These are phyloP conservation scores for Diplogasteroides magnus DNA, from an alignment of 1,140 invertebrate genomes.

Conservation along the genomic window DNA sequence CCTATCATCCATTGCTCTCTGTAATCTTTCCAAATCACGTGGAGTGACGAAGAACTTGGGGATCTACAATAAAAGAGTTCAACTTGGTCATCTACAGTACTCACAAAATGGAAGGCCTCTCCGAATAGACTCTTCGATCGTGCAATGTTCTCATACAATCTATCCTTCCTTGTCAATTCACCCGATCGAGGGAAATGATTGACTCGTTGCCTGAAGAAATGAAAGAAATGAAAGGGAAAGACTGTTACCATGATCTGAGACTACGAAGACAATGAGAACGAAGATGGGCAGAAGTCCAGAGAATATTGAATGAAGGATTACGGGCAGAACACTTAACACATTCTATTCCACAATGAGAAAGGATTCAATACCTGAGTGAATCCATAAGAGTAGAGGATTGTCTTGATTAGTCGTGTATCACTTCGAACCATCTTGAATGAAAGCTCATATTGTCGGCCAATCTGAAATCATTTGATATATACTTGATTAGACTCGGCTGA, in stretches of 20 bases:
- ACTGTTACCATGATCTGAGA: not conserved
- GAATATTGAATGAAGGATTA: not conserved
- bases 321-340: not conserved
- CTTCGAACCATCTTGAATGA: not conserved
- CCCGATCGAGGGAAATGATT: slow-evolving; percentile 13
- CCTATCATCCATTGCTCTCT: slow-evolving; percentile 16
- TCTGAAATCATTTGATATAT: too few relatives aligned
- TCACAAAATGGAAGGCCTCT: slow-evolving; percentile 22
- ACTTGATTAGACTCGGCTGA: too few relatives aligned
- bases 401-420: not conserved
- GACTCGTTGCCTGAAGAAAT: not conserved
- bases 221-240: not conserved
- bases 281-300: not conserved
- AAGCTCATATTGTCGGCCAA: not conserved
- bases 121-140: slow-evolving; percentile 21
- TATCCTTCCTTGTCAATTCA: slow-evolving; percentile 59
- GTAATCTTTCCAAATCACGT: slow-evolving; percentile 28
- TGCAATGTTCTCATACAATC: slow-evolving; percentile 50
- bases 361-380: not conserved
- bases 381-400: not conserved
- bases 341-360: not conserved
- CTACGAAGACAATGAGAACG: not conserved
- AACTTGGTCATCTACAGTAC: too few relatives aligned
- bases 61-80: slow-evolving; percentile 35
- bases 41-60: slow-evolving; percentile 50